A percentile compares a stretch with the other conserved stretches of the same genome.
Conservation (phyloP, 1,140 invertebrate species). For the Lordiphosa clarofinis region DNA sequence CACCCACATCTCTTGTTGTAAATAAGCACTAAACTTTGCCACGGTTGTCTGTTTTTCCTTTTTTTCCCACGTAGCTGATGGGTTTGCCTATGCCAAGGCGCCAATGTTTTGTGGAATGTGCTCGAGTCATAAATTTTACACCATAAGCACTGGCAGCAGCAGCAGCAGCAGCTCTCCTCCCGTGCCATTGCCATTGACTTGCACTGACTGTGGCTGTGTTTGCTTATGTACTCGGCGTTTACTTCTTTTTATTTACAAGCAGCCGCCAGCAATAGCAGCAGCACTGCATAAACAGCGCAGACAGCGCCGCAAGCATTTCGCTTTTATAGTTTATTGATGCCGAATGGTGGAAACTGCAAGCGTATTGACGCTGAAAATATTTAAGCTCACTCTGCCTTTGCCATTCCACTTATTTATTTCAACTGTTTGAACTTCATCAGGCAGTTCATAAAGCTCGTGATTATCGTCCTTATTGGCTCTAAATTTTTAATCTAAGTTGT, state of each 20-base stretch:
- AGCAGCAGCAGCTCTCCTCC: conserved; percentile 2
- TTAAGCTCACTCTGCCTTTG: conserved; percentile 34
- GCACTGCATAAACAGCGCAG: conserved; percentile 47
- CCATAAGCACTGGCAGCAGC: conserved; percentile 40
- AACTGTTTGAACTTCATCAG: conserved; percentile 69
- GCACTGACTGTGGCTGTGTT: conserved; percentile 66
- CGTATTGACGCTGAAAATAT: conserved; percentile 71
- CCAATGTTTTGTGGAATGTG: conserved; percentile 75
- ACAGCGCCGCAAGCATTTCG: conserved; percentile 62
- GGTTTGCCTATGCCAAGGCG: conserved; percentile 42
- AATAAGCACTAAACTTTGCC: conserved; percentile 68
- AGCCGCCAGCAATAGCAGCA: conserved; percentile 30
- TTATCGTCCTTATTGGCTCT: conserved; percentile 42
- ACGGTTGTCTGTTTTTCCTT: conserved; percentile 45
- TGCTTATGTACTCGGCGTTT: conserved; percentile 65
- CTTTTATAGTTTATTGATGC: conserved; percentile 77
- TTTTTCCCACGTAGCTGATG: conserved; percentile 15
- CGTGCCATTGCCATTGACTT: conserved; percentile 57
- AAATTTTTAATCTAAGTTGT: conserved; percentile 53
- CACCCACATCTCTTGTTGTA: conserved; percentile 36
- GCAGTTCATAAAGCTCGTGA: conserved; percentile 63
- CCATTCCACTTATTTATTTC: conserved; percentile 56
- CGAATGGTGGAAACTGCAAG: conserved; percentile 61
- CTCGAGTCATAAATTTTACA: conserved; percentile 75
- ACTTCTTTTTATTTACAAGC: conserved; percentile 61